Evolutionary conservation across 2,888 invertebrate genomes (phyloP), one percentile per base, ranked within the genome.

Genomic region (Alsophila aescularia): DNA sequence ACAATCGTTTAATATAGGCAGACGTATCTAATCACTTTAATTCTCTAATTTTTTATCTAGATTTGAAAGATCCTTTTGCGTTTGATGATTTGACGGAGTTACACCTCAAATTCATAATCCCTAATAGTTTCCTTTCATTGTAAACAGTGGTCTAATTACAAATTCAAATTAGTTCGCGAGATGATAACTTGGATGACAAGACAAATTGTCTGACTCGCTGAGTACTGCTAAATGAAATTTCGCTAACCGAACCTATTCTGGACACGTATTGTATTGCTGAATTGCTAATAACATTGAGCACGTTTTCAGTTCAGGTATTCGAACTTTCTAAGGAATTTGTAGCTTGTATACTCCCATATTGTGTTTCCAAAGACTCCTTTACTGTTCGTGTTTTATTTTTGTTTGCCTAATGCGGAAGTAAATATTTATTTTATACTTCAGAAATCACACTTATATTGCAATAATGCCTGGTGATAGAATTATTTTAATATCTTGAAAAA

Each of bases 151-250:
- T 73, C 76, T 73, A 73, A 86, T 85, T 83, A 81, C 76, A 77
- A 78, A 85, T 85, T 86, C 81, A 85, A 85, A 87, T 87, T 80
- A 82, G 78, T 78, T 79, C 73, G 69, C 75, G 70, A 75, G 70
- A 73, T 74, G 77, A 83, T 79, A 78, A 77, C 73, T 74, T 68
- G 76, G 77, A 75, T 78, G 86, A 84, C 81, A 87, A 83, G 86
- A 89, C 82, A 85, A 87, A 87, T 87, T 71, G 80, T 78, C 75
- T 70, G 75, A 71, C 72, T 71, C 65, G 60, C 70, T 49, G 69
- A 71, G 77, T 75, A 75, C 66, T 72, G 73, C 73, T 69, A 81
- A 81, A 82, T 85, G 80, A 82, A 81, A 83, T 79, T 84, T 84
- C 67, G 71, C 76, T 68, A 70, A 77, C 70, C 64, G 72, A 76